Evolutionary conservation across 2,113 vertebrate species (phyloP), one percentile per base, ranked within the genome.

Genomic region (Macheiramphus alcinus): DNA sequence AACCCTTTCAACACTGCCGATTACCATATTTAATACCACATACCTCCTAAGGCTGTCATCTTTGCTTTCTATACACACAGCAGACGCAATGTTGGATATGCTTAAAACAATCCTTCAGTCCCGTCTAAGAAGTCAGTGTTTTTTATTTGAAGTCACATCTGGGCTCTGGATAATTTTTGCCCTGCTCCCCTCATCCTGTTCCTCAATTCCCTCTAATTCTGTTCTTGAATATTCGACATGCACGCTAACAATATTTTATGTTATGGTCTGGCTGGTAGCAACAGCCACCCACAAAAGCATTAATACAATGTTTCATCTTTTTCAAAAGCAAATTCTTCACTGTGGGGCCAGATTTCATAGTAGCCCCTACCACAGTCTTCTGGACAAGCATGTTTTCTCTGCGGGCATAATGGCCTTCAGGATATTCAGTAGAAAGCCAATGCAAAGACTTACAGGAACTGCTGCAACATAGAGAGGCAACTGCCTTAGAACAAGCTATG

Each of bases 271-370:
- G 16, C 38, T 89, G 32, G 34, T 63, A 34, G 18, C 20, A 86
- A 50, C 2, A 4, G 38, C 27, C 86, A 21, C 11, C 38, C 32
- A 71, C 31, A 71, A 42, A 61, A 80, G 9, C 23, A 56, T 25
- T 40, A 78, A 63, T 0, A 63, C 26, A 26, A 52, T 58, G 36
- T 34, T 95, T 56, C 23, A 58, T 9, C 32, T 63, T 87, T 74
- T 52, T n/a, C 26, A 91, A 84, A 88, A 81, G 25, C 20, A 50
- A 58, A n/a, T 38, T 70, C 25, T 86, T 86, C 59, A 40, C 23
- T 0, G 0, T 34, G 18, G 52, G 18, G 56, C 7, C 34, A 81
- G 70, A 78, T 59, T 61, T 81, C 34, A 14, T 2, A 26, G 16
- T 0, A 88, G 43, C 18, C 34, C n/a, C 26, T 56, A 50, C 6